Conservation (phyloP, 2,888 invertebrate species). For the Gisinianus flammeolus region DNA sequence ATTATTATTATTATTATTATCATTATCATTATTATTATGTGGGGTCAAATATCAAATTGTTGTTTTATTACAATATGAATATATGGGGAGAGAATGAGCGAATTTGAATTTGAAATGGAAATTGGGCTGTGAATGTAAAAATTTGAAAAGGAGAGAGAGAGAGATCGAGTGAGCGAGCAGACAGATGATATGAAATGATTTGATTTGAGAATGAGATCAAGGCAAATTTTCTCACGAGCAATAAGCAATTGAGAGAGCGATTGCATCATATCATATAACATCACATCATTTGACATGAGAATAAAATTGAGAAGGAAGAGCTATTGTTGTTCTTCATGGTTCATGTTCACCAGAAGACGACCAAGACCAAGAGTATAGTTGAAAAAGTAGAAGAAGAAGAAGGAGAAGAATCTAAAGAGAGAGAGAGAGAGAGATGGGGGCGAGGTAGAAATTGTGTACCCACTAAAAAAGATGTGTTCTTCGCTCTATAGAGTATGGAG, state of each 20-base stretch:
- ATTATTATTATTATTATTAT: too few relatives aligned
- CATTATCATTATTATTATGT: too few relatives aligned
- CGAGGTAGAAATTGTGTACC: neutral
- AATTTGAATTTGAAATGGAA: neutral
- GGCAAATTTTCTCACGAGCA: neutral
- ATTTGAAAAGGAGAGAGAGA: neutral
- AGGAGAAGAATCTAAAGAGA: neutral
- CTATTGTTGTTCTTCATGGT: neutral
- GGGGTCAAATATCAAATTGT: too few relatives aligned
- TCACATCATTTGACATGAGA: neutral
- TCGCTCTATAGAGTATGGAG: neutral
- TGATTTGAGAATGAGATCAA: neutral
- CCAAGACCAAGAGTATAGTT: neutral
- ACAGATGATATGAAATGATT: neutral
- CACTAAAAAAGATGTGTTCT: too few relatives aligned
- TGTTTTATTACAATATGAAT: too few relatives aligned
- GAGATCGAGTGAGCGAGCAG: neutral
- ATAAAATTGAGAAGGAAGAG: neutral
- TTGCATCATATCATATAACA: neutral
- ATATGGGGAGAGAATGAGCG: neutral
- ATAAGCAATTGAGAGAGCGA: neutral
- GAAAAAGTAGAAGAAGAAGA: slow-evolving; percentile 4
- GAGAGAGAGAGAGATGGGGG: neutral
- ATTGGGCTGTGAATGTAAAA: neutral
- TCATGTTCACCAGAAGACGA: neutral